Conservation (phyloP, 2,888 invertebrate genomes). For the Neoaliturus tenellus region DNA sequence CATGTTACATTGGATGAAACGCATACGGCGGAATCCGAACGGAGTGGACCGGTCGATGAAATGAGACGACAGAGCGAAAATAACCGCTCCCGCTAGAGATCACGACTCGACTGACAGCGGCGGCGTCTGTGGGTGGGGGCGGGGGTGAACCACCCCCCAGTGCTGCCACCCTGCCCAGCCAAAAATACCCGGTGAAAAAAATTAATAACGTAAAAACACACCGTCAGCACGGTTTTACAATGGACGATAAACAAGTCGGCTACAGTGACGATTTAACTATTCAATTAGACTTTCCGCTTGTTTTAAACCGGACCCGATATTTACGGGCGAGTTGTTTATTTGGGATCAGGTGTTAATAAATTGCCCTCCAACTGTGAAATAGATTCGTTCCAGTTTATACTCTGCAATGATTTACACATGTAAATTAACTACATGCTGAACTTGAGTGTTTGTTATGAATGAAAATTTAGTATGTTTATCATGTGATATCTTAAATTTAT, state of each 20-base stretch:
- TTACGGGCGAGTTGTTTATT: background rate
- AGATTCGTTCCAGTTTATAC: too few species aligned
- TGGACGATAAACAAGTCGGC: slow-evolving; percentile 19
- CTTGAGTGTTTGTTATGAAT: too few species aligned
- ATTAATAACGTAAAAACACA: slow-evolving; percentile 37
- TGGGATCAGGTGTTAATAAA: background rate
- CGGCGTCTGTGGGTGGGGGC: background rate
- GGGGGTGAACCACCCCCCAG: slow-evolving; percentile 18
- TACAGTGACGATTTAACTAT: slow-evolving; percentile 14
- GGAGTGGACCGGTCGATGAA: slow-evolving; percentile 20
- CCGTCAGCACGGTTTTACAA: slow-evolving; percentile 8
- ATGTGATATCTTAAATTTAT: too few species aligned
- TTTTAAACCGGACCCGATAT: background rate
- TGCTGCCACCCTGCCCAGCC: slow-evolving; percentile 8
- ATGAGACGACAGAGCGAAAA: slow-evolving; percentile 6
- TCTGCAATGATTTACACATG: too few species aligned
- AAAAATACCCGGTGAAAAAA: slow-evolving; percentile 10
- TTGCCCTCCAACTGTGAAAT: too few species aligned
- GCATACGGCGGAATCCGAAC: background rate
- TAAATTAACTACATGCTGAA: too few species aligned
- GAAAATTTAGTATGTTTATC: too few species aligned
- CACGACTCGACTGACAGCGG: slow-evolving; percentile 36
- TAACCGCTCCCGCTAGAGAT: background rate
- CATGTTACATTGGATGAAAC: background rate
- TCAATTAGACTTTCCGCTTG: slow-evolving; percentile 1